Base-by-base conservation (phyloP, 2,113 vertebrate species). In the Alces alces region DNA sequence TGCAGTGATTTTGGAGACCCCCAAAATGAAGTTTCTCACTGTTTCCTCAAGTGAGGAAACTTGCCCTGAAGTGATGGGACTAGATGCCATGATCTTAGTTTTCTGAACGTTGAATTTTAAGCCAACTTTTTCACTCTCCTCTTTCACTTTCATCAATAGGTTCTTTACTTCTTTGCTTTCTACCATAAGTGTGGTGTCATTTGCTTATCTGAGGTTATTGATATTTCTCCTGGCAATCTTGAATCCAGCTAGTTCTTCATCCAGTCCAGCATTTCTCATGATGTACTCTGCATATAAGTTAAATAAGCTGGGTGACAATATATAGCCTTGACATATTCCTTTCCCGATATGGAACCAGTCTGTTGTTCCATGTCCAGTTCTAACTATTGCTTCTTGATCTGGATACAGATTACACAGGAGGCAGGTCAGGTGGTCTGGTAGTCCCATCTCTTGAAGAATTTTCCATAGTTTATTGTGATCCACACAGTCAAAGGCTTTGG, bases 171-270 rank as follows among this genome's bases (percentile, higher is more conserved):
- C 61, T 66, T 66, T 21, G 17, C 17, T 66, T 36, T 66, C 33
- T 36, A 16, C 33, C 8, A 1, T 66, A 36, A 66, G 19, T 19
- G 4, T 66, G 64, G 33, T n/a, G 2, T 66, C 4, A 21, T 36
- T 17, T 66, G 64, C 64, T 36, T 66, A 36, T 66, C 8, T 66
- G 33, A 66, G 33, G 33, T 66, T 66, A n/a, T 21, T 66, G 8
- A n/a, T 66, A 36, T 66, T 66, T 66, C 64, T 66, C 8, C 2
- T 0, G 0, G 33, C 4, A 66, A 19, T 21, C 64, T 66, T 19
- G 17, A 66, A 36, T 66, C 64, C 16, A 66, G 64, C 8, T 66
- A 11, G 64, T 66, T 33, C 33, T 36, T 66, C 17, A 10, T 66
- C 16, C 64, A 66, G 2, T 4, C 64, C 64, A 66, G 64, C 8